These are phyloP conservation scores for Erpetoichthys calabaricus DNA, from an alignment of 2,797 vertebrate species.

Conservation along the genomic window DNA sequence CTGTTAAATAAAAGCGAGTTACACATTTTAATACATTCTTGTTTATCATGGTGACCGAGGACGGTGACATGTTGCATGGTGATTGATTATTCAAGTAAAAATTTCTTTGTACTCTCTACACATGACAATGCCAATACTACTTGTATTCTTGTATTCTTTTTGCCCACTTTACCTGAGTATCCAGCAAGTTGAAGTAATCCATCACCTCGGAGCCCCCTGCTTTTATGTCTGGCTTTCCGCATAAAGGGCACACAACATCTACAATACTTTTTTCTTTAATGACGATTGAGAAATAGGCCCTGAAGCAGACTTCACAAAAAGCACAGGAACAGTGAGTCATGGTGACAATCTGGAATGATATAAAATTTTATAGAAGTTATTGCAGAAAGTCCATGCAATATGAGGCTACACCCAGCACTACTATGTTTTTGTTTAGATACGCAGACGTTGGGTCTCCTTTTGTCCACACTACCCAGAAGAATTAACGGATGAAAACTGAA, in stretches of 20 bases:
- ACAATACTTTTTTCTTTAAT: slow-evolving; percentile 52
- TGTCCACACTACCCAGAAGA: too few species aligned
- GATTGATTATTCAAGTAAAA: too few species aligned
- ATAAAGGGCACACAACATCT: slow-evolving; percentile 49
- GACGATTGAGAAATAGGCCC: slow-evolving; percentile 40
- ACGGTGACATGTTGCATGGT: too few species aligned
- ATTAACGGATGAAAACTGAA: too few species aligned
- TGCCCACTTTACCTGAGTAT: slow-evolving; percentile 44
- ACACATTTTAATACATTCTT: too few species aligned
- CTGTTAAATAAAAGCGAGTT: too few species aligned
- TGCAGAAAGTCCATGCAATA: too few species aligned
- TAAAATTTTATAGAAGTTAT: background rate
- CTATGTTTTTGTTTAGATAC: too few species aligned
- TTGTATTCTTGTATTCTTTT: too few species aligned
- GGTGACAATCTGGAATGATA: slow-evolving; percentile 39
- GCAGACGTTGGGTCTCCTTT: too few species aligned
- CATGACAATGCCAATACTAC: background rate
- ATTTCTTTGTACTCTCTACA: background rate
- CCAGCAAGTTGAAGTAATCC: slow-evolving; percentile 57
- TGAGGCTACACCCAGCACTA: too few species aligned
- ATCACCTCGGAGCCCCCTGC: slow-evolving; percentile 27
- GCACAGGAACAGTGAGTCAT: slow-evolving; percentile 61
- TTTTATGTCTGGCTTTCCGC: slow-evolving; percentile 42
- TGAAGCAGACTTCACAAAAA: slow-evolving; percentile 53
- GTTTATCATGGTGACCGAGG: too few species aligned